Conservation (phyloP, 2,797 vertebrate species). For the Typhlichthys eigenmanni region DNA sequence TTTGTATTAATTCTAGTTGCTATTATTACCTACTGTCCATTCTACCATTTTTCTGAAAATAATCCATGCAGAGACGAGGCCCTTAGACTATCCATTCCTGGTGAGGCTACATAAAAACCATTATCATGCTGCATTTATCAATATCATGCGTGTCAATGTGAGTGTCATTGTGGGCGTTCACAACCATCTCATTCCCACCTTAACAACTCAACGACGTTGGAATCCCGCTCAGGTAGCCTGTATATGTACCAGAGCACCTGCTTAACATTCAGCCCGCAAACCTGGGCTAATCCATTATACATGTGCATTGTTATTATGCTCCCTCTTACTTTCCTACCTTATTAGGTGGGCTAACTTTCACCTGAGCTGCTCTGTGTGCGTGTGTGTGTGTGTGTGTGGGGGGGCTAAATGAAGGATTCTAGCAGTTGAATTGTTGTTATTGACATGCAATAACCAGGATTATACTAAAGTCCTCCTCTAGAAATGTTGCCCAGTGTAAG, state of each 20-base stretch:
- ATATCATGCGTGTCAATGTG: conserved; percentile 64
- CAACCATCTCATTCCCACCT: conserved; percentile 63
- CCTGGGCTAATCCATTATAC: conserved; percentile 71
- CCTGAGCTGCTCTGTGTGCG: conserved; percentile 45
- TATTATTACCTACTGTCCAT: conserved; percentile 22
- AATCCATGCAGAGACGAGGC: conserved; percentile 37
- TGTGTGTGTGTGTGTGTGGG: no score
- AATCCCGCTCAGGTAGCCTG: conserved; percentile 60
- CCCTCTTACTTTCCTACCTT: conserved; percentile 48
- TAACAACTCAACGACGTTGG: conserved; percentile 60
- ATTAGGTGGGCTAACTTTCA: conserved; percentile 63
- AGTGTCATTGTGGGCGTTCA: conserved; percentile 63
- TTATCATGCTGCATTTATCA: conserved; percentile 76
- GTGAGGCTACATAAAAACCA: conserved; percentile 59
- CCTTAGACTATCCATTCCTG: conserved; percentile 50
- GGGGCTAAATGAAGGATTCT: conserved; percentile 63
- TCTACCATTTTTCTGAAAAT: conserved; percentile 33
- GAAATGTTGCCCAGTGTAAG: conserved; percentile 67
- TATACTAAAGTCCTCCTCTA: conserved; percentile 43
- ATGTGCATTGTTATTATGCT: conserved; percentile 65
- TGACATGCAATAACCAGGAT: conserved; percentile 71
- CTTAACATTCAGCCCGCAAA: conserved; percentile 67
- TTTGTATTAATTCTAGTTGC: conserved; percentile 14
- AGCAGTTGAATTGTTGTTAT: conserved; percentile 55
- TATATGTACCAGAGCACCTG: conserved; percentile 41